Percentiles rank a stretch among this genome's conserved stretches.
Evolutionary conservation across 2,797 vertebrate genomes (phyloP).

Genomic region (Sebastes iracundus): DNA sequence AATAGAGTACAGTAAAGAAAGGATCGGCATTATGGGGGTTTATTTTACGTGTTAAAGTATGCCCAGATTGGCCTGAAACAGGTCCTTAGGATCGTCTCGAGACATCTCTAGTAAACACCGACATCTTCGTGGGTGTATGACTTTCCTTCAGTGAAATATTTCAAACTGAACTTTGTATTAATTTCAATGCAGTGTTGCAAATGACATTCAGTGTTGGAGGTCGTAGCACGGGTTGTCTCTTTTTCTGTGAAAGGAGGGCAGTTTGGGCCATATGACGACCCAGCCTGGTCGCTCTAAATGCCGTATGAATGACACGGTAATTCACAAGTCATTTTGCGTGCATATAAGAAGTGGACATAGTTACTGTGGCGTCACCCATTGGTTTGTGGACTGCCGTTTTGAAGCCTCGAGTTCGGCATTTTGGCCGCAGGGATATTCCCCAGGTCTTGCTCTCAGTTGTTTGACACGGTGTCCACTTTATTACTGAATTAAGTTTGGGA

Average conservation of each 20-base stretch:
- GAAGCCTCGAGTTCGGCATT: no score
- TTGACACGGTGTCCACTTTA: background rate
- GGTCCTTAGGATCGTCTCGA: background rate
- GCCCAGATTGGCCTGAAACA: background rate
- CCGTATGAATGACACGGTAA: no score
- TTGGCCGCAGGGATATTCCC: background rate
- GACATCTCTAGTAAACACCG: background rate
- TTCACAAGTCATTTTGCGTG: no score
- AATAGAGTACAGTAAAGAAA: background rate
- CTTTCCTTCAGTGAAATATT: background rate
- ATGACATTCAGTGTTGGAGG: background rate
- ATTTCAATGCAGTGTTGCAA: background rate
- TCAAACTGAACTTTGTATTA: background rate
- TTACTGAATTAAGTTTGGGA: background rate
- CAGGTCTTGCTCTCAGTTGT: background rate
- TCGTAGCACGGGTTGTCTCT: background rate
- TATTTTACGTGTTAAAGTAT: background rate
- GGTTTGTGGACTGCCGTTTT: no score
- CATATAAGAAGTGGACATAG: no score
- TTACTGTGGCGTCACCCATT: accelerated
- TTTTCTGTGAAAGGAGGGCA: background rate
- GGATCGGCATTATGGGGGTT: background rate
- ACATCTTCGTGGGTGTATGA: background rate
- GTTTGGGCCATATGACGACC: background rate
- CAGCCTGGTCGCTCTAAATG: no score